Conservation (phyloP, 2,113 vertebrate genomes). For the Mystacornis crossleyi region DNA sequence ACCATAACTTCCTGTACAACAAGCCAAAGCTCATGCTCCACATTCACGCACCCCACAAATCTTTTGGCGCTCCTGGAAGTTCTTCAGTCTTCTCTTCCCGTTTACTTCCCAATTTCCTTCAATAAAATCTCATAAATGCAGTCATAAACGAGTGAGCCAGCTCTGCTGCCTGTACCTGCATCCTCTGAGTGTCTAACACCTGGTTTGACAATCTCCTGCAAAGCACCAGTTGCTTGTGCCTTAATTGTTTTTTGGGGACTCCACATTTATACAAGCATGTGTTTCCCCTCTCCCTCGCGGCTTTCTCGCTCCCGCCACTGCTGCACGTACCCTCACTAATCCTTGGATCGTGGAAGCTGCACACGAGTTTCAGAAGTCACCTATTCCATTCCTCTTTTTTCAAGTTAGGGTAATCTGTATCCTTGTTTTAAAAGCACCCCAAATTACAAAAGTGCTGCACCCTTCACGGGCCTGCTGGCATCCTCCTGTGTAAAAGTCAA, state of each 20-base stretch:
- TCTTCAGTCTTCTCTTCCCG: not conserved
- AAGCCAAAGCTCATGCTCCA: not conserved
- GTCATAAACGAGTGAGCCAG: not conserved
- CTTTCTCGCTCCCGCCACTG: not conserved
- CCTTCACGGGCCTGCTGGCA: not conserved
- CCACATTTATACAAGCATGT: accelerated
- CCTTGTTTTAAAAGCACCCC: accelerated
- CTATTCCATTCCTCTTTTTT: not conserved
- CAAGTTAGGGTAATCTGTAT: not conserved
- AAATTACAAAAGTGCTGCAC: not conserved
- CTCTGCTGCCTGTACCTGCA: not conserved
- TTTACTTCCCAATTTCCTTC: not conserved
- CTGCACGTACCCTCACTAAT: accelerated
- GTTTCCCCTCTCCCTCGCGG: not conserved
- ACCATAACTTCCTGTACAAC: not conserved
- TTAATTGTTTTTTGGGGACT: not conserved
- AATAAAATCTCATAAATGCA: not conserved
- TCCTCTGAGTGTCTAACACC: not conserved
- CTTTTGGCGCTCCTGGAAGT: not conserved
- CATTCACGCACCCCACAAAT: not conserved
- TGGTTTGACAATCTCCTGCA: not conserved
- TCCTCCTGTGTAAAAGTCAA: not conserved
- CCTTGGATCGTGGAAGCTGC: not conserved
- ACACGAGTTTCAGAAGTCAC: not conserved
- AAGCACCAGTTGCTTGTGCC: accelerated